Base-by-base conservation (phyloP, 2,113 vertebrate species). In the Pseudonaja textilis region DNA sequence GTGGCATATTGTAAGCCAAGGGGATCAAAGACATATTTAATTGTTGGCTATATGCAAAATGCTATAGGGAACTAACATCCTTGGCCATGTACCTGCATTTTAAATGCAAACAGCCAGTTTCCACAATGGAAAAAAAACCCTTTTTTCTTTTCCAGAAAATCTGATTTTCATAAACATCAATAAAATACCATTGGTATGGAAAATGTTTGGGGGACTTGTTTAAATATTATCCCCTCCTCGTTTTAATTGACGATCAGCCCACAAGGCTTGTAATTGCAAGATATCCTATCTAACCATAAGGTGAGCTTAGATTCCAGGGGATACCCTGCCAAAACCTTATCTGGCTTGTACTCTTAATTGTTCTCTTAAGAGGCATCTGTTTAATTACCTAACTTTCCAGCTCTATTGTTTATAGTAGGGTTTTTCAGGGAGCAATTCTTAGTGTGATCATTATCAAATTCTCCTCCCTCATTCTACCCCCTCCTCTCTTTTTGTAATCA, bases 371-470 rank as follows among this genome's bases (percentile, higher is more conserved):
- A 92, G 54, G 91, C 91, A 90, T 61, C 91, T 90, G 92, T 93
- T 90, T 95, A 93, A 93, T 94, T 94, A 89, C 87, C 89, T 87
- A 69, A 91, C 88, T 89, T 93, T 93, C 89, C 87, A 86, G 87
- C 69, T 56, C 69, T 85, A 94, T 89, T 93, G 89, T 92, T 93
- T 94, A 90, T 90, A 90, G 89, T 29, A 56, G 47, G 61, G 59
- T 86, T 89, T 59, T 69, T 85, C 89, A 93, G 95, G 92, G 86
- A 93, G 88, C 87, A 42, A 94, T 95, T 91, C 92, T 81, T 74
- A 47, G 64, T 89, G 92, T 91, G 95, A 94, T 94, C 92, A 87
- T 93, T 94, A 94, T 95, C 94, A 93, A 93, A 93, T 74, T 87
- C 93, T 39, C 64, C 90, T 64, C 16, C 89, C 45, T 55, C 95